Base-by-base conservation (phyloP, 2,797 vertebrate species). In the Thunnus albacares region DNA sequence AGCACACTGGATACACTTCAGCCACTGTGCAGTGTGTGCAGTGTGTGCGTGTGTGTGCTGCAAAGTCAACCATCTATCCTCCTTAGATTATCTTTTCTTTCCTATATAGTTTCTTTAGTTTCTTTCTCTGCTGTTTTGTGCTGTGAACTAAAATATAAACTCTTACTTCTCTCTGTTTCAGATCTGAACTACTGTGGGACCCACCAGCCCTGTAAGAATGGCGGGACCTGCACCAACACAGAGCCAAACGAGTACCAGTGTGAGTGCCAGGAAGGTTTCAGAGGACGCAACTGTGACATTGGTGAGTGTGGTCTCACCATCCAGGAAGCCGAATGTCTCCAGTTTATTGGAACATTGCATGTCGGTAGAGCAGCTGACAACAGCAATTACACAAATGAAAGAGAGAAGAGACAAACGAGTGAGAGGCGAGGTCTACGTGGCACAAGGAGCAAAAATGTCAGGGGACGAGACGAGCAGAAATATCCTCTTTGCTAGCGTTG, bases 131-230 rank as follows among this genome's bases (percentile, higher is more conserved):
- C 4, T 28, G 7, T 60, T 76, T 33, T 73, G n/a, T 62, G 35
- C 52, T 57, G 1, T 55, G 7, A 73, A 30, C 15, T 22, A 4
- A 51, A 53, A 51, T 60, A 11, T 67, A 38, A 51, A 43, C 56
- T 5, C 14, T 26, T 9, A 6, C 33, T 18, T 30, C 28, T 30
- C 5, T 49, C 10, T 71, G n/a, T 45, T 74, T 80, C 86, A 95
- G 96, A 97, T 83, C 92, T 97, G 73, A 96, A 97, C 86, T 96
- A 95, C 81, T 97, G 96, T 62, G 96, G 96, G 20, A 96, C 94
- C 45, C 96, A 97, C 83, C 94, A 87, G 52, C 96, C 96, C 4
- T 97, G 96, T 73, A 93, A 87, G 87, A 96, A 97, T 0, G 72
- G 91, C 0, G 96, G 96, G 8, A 96, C 96, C 4, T 97, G 96